A percentile compares a stretch with the other conserved stretches of the same genome.
phyloP scores from a whole-genome alignment of 2,113 vertebrate species.

The Peromyscus polionotus region DNA sequence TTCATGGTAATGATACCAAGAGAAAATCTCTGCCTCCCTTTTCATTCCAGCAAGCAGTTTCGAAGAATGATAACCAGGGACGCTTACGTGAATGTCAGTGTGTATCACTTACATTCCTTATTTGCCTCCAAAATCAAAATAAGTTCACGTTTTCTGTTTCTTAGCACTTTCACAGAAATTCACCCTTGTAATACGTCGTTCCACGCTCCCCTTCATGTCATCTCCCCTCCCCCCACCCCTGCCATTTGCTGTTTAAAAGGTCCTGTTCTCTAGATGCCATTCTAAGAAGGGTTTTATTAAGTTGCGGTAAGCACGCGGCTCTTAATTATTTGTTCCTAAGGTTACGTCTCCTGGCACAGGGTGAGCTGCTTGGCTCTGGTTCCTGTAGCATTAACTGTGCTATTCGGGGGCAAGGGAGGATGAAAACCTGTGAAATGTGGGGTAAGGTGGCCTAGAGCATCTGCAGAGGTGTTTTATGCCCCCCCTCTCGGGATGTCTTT shows the following conservation, averaged over 20 bases:
- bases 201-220: neutral
- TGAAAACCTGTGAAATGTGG: slow-evolving; percentile 49
- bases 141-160: neutral
- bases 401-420: slow-evolving; percentile 10
- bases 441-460: neutral
- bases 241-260: slow-evolving; percentile 45
- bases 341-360: slow-evolving; percentile 23
- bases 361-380: slow-evolving; percentile 35
- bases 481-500: slow-evolving; percentile 1
- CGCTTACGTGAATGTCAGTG: neutral
- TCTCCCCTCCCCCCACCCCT: neutral
- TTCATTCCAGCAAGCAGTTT: slow-evolving; percentile 13
- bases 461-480: slow-evolving; percentile 54
- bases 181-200: neutral
- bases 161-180: slow-evolving; percentile 39
- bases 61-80: slow-evolving; percentile 21
- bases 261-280: neutral
- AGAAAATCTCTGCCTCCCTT: slow-evolving; percentile 54
- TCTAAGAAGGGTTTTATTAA: slow-evolving; percentile 67
- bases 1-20: slow-evolving; percentile 59
- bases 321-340: slow-evolving; percentile 58
- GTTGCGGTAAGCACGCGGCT: slow-evolving; percentile 38
- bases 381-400: slow-evolving; percentile 37
- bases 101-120: neutral
- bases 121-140: slow-evolving; percentile 28